These are phyloP conservation scores for Neomorphus geoffroyi DNA, from an alignment of 2,797 vertebrate genomes.

Conservation along the genomic window DNA sequence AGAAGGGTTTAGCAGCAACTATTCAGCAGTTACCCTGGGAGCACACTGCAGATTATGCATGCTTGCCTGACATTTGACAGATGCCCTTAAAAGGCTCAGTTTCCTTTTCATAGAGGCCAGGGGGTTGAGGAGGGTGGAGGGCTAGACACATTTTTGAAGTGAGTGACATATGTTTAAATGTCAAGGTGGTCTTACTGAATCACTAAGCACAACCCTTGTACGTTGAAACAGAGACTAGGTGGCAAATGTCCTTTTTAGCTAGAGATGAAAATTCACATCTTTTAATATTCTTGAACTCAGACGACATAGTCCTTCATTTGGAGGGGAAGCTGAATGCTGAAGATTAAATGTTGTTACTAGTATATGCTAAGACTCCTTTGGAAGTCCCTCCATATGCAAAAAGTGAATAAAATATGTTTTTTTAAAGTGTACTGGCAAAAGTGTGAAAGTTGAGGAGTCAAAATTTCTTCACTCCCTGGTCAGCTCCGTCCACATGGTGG, in stretches of 20 bases:
- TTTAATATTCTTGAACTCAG: slow-evolving; percentile 18
- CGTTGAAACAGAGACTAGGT: not conserved
- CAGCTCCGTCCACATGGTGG: not conserved
- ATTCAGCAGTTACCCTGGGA: slow-evolving; percentile 48
- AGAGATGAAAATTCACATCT: slow-evolving; percentile 11
- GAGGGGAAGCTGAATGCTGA: slow-evolving; percentile 27
- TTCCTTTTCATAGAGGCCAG: slow-evolving; percentile 34
- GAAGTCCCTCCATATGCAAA: not conserved
- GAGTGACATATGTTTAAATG: slow-evolving; percentile 45
- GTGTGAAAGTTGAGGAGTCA: not conserved
- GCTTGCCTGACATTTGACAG: slow-evolving; percentile 63
- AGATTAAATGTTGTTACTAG: slow-evolving; percentile 44
- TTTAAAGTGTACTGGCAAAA: not conserved
- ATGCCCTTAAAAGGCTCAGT: slow-evolving; percentile 36
- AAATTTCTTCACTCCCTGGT: not conserved
- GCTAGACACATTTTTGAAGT: slow-evolving; percentile 54
- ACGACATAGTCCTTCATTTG: slow-evolving; percentile 23
- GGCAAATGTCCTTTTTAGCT: slow-evolving; percentile 1
- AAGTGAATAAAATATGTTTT: slow-evolving; percentile 13
- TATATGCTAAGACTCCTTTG: slow-evolving; percentile 11
- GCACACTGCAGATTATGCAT: slow-evolving; percentile 53
- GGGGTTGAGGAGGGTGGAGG: slow-evolving; percentile 24
- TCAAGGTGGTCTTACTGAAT: slow-evolving; percentile 56
- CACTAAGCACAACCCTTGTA: not conserved
- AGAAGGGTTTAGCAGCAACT: slow-evolving; percentile 6